Percentiles rank a stretch among this genome's conserved stretches.
Conservation (phyloP, 2,113 vertebrate genomes). For the Erinaceus europaeus region DNA sequence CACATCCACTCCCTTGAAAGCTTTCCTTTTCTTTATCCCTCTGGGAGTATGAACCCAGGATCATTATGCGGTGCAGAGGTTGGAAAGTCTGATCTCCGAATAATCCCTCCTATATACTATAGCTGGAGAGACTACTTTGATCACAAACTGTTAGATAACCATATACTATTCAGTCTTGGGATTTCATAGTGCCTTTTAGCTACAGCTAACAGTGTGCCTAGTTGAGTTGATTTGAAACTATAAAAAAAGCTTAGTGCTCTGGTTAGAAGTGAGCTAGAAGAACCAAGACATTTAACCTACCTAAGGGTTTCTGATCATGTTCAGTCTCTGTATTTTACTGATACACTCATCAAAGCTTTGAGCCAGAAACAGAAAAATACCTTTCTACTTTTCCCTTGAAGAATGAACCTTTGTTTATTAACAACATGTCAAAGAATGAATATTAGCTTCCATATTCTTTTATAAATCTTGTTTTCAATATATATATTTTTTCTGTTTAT, state of each 20-base stretch:
- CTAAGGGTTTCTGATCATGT: background rate
- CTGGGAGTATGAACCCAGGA: too few relatives aligned
- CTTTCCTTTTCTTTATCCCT: too few relatives aligned
- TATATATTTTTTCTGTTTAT: constrained; percentile 62
- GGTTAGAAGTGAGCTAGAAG: background rate
- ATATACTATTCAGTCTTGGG: background rate
- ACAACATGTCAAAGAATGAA: background rate
- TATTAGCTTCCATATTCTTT: background rate
- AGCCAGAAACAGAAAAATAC: background rate
- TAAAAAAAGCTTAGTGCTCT: background rate
- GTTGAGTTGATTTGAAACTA: background rate
- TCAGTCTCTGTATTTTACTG: background rate
- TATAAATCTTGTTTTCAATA: background rate
- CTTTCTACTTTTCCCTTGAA: background rate
- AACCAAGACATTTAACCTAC: background rate
- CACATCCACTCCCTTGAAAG: too few relatives aligned
- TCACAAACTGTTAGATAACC: background rate
- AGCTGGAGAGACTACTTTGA: background rate
- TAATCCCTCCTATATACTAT: background rate
- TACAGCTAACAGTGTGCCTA: background rate
- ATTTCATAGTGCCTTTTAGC: background rate
- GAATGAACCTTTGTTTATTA: constrained; percentile 5
- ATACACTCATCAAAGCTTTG: background rate
- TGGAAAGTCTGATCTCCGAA: too few relatives aligned
- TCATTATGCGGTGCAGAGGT: too few relatives aligned